Base-by-base conservation (phyloP, 2,113 vertebrate genomes). In the Toxostoma redivivum region DNA sequence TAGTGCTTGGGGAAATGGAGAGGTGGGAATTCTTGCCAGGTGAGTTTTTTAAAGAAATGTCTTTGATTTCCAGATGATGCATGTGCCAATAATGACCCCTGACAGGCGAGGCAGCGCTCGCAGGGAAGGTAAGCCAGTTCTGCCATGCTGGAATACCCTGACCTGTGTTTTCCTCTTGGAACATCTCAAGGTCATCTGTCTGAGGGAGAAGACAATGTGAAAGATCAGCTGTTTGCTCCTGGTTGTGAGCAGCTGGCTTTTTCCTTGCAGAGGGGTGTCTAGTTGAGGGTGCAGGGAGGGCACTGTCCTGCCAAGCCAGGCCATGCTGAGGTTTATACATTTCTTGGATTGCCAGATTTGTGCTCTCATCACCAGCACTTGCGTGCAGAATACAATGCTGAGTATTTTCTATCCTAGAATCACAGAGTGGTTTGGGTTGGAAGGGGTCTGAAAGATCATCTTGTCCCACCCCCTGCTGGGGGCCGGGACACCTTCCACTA, bases 1-100 rank as follows among this genome's bases (percentile, higher is more conserved):
- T 12, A 14, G 21, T 48, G 53, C n/a, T 33, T 9, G 35, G 61
- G n/a, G 60, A 35, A 50, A 9, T 8, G 17, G 40, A 76, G 70
- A 42, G 24, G 30, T 7, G 12, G 6, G 16, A 12, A 30, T 66
- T 93, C 24, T 30, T 19, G 18, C 27, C 15, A 33, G 44, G 42
- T 28, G 48, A 69, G 35, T 10, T 65, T 74, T 64, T 61, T 48
- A n/a, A 80, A 83, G 38, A 35, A 42, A 25, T 23, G 1, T 66
- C 44, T 94, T 83, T 83, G 3, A 62, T 88, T 94, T 93, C 7
- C 79, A 97, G 96, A n/a, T 96, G 44, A 54, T 95, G 50, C 31
- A 1, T 1, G 10, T 77, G 56, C 92, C 76, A 0, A 15, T 95
- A 16, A 44, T 9, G 58, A 47, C 4, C 30, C 93, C 92, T 5